Evolutionary conservation across 2,797 vertebrate genomes (phyloP).

Genomic region (Taeniopygia guttata): DNA sequence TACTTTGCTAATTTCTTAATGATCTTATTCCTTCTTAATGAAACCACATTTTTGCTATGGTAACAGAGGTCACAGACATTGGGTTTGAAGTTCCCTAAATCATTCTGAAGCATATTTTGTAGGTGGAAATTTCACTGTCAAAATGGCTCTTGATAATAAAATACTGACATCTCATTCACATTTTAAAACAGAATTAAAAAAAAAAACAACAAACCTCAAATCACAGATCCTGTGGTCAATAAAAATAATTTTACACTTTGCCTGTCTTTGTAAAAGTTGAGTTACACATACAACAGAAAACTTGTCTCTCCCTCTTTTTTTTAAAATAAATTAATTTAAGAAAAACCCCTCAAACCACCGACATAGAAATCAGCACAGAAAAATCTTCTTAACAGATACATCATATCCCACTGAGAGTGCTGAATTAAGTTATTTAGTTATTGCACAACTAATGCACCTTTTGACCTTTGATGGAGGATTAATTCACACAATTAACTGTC

Average conservation of each 20-base stretch:
- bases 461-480: not conserved
- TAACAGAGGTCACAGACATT: not conserved
- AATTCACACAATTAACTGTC: constrained; percentile 11
- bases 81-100: not conserved
- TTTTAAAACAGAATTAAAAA: not conserved
- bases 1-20: not conserved
- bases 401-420: not conserved
- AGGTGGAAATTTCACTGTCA: not conserved
- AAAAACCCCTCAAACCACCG: not conserved
- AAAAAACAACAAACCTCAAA: not conserved
- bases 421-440: constrained; percentile 56
- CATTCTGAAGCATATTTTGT: not conserved
- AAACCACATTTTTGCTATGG: not conserved
- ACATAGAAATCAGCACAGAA: not conserved
- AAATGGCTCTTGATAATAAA: not conserved
- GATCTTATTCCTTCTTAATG: not conserved
- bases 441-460: not conserved
- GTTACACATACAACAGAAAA: not conserved
- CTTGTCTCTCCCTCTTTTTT: not conserved
- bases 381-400: not conserved
- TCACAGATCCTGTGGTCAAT: not conserved
- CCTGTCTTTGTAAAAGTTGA: not conserved
- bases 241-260: not conserved
- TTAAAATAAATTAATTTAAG: not conserved
- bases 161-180: not conserved